These are phyloP conservation scores for Scytalopus superciliaris DNA, from an alignment of 2,113 vertebrate genomes.

Conservation along the genomic window DNA sequence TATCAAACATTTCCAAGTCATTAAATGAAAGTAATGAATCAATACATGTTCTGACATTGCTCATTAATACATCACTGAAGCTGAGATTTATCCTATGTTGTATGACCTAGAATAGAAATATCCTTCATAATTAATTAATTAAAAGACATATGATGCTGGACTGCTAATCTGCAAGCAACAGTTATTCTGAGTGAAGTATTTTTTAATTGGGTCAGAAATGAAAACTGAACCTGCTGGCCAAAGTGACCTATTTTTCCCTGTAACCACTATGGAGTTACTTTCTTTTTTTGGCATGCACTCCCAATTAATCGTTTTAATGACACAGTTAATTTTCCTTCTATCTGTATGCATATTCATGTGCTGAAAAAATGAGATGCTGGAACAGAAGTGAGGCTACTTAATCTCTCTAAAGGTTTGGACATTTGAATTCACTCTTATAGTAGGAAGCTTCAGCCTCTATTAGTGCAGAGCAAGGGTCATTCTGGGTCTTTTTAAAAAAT, in stretches of 20 bases:
- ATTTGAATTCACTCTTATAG: not conserved
- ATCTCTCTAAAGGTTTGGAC: not conserved
- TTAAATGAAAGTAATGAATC: constrained; percentile 21
- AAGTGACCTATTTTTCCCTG: not conserved
- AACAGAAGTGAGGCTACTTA: not conserved
- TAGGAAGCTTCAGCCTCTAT: not conserved
- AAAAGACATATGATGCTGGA: not conserved
- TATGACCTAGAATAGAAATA: not conserved
- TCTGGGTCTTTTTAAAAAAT: not conserved
- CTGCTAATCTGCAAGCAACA: not conserved
- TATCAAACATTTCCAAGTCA: not conserved
- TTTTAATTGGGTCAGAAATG: constrained; percentile 22
- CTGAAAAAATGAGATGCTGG: not conserved
- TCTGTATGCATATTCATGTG: not conserved
- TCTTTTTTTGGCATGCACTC: not conserved
- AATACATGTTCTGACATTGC: not conserved
- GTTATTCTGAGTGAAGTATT: not conserved
- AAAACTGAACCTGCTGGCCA: not conserved
- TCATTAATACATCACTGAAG: not conserved
- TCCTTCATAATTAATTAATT: not conserved
- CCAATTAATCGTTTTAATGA: constrained; percentile 35
- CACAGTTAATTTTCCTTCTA: constrained; percentile 5
- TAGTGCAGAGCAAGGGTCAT: not conserved
- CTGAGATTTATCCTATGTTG: not conserved
- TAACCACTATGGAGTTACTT: not conserved